Conservation (phyloP, 2,888 invertebrate genomes). For the Mimas tiliae region DNA sequence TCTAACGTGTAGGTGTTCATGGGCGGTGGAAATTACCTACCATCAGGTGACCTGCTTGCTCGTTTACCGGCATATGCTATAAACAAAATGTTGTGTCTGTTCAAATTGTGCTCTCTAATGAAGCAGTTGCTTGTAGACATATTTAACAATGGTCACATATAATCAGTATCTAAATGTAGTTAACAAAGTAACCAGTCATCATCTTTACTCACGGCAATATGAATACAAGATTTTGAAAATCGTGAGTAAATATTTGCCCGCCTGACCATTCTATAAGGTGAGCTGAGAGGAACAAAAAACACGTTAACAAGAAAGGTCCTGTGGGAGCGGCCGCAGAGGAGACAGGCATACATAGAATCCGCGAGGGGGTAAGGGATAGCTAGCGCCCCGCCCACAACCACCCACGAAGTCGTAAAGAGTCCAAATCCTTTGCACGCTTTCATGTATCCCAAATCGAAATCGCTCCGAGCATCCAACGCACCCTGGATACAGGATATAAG, state of each 20-base stretch:
- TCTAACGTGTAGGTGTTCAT: no score
- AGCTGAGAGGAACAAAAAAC: constrained; percentile 79
- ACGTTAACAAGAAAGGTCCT: constrained; percentile 82
- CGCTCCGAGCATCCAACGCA: constrained; percentile 70
- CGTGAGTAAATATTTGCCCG: constrained; percentile 84
- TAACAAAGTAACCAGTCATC: constrained; percentile 65
- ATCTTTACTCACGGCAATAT: constrained; percentile 66
- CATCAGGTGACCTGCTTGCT: no score
- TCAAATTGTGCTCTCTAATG: neutral
- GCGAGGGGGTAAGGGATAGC: constrained; percentile 55
- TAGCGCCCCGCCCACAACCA: constrained; percentile 81
- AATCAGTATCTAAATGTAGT: constrained; percentile 13
- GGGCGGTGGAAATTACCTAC: no score
- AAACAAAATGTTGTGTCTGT: neutral
- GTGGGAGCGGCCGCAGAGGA: constrained; percentile 79
- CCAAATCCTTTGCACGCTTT: constrained; percentile 84
- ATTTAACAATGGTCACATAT: neutral
- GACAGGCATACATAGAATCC: constrained; percentile 50
- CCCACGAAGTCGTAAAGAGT: constrained; percentile 84
- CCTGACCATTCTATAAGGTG: constrained; percentile 79
- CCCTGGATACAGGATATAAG: constrained; percentile 53
- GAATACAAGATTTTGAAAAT: constrained; percentile 81
- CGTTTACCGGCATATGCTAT: no score
- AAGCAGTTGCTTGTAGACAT: neutral
- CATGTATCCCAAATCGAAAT: constrained; percentile 84